A percentile compares a stretch with the other conserved stretches of the same genome.
Evolutionary conservation across 2,113 vertebrate species (phyloP).

Genomic region (Thamnophis sirtalis): DNA sequence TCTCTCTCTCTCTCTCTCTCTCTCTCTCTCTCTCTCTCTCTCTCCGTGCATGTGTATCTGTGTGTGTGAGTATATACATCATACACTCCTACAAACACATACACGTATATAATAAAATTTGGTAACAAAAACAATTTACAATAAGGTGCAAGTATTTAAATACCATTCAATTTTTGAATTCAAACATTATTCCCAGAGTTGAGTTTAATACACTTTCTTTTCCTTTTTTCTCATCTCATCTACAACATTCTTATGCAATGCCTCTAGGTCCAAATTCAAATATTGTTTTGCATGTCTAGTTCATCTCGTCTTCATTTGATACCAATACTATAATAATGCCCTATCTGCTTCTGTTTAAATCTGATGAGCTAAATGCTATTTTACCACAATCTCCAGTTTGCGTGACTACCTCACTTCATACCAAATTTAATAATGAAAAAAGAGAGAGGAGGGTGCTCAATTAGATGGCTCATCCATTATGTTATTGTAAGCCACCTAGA

Average conservation of each 20-base stretch:
- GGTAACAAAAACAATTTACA: constrained; percentile 4
- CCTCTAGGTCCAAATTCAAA: constrained; percentile 10
- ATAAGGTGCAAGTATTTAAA: not conserved
- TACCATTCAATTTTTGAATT: not conserved
- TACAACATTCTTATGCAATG: not conserved
- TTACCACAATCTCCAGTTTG: not conserved
- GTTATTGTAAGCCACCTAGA: not conserved
- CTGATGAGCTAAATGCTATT: constrained; percentile 24
- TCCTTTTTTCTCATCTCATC: not conserved
- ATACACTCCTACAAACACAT: not conserved
- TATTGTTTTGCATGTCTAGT: not conserved
- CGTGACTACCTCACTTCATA: not conserved
- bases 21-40: no score
- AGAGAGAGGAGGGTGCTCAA: not conserved
- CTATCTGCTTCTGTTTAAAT: constrained; percentile 31
- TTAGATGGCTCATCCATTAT: not conserved
- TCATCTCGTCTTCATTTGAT: constrained; percentile 11
- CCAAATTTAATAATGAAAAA: not conserved
- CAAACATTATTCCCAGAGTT: not conserved
- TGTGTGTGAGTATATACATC: not conserved
- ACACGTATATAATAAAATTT: rapidly evolving
- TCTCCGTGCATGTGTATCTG: no score
- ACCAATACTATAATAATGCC: constrained; percentile 2
- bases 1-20: no score
- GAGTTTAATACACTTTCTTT: not conserved